Percentiles rank a stretch among this genome's conserved stretches.
Evolutionary conservation across 2,113 vertebrate genomes (phyloP).

Genomic region (Chauna torquata): DNA sequence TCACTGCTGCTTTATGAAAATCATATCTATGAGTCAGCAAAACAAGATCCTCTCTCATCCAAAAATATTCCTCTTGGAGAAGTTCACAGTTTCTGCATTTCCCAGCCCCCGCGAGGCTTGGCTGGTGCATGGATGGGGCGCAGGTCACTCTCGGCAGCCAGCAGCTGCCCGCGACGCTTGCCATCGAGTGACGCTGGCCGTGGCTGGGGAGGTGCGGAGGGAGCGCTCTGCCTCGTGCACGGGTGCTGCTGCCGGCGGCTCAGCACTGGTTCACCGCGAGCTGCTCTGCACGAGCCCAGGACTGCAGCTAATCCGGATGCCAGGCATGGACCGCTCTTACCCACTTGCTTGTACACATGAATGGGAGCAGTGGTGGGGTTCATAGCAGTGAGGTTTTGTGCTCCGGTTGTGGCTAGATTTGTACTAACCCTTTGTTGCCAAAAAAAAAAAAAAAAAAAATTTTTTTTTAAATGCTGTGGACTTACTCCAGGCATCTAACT

Average conservation of each 20-base stretch:
- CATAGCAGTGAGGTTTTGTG: background rate
- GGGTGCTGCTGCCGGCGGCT: background rate
- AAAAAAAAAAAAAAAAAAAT: background rate
- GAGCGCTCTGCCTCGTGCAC: background rate
- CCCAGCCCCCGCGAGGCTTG: background rate
- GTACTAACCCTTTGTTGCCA: background rate
- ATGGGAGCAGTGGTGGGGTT: background rate
- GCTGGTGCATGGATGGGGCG: background rate
- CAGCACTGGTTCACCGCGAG: background rate
- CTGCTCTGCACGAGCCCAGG: background rate
- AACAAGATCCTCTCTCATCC: background rate
- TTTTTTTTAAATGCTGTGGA: background rate
- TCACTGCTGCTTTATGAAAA: background rate
- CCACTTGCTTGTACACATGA: rapidly evolving
- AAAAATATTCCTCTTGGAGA: background rate
- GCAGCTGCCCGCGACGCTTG: background rate
- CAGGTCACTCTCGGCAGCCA: rapidly evolving
- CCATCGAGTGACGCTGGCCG: rapidly evolving
- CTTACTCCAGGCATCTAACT: constrained; percentile 36
- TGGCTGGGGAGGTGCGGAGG: background rate
- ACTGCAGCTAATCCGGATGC: background rate
- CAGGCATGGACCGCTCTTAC: rapidly evolving
- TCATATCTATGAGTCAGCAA: constrained; percentile 35
- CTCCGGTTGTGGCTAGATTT: background rate
- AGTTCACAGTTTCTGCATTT: rapidly evolving